Percentiles rank a stretch among this genome's conserved stretches.
Evolutionary conservation across 1,140 invertebrate species (phyloP).

Genomic region (Trichonephila clavipes): DNA sequence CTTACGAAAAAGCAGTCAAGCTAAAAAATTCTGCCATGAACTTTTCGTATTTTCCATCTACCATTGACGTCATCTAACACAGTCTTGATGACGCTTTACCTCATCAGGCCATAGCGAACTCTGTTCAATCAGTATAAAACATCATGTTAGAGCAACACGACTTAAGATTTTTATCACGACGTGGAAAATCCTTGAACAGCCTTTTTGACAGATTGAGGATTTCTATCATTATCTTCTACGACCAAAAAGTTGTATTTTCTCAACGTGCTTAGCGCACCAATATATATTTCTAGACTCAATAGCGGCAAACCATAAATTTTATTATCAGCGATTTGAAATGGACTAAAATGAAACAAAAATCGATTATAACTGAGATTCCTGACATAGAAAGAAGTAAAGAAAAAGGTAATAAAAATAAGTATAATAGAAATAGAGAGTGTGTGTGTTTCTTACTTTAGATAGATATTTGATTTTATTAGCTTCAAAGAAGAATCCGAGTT

Average conservation of each 20-base stretch:
- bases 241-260: not conserved
- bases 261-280: not conserved
- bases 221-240: not conserved
- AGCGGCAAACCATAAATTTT: not conserved
- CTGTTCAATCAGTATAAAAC: too few species aligned
- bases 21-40: too few species aligned
- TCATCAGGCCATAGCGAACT: too few species aligned
- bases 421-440: not conserved
- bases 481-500: too few species aligned
- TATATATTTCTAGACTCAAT: not conserved
- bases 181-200: not conserved
- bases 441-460: not conserved
- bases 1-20: too few species aligned
- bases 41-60: too few species aligned
- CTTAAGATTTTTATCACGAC: constrained; percentile 7
- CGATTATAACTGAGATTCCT: not conserved
- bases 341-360: not conserved
- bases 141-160: too few species aligned
- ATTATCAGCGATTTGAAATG: not conserved
- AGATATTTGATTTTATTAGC: too few species aligned
- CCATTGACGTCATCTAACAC: too few species aligned
- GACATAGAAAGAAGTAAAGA: not conserved
- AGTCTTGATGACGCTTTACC: too few species aligned
- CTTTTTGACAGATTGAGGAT: constrained; percentile 16
- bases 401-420: not conserved